Evolutionary conservation across 2,888 invertebrate species (phyloP).

Genomic region (Polylopha cassiicola): DNA sequence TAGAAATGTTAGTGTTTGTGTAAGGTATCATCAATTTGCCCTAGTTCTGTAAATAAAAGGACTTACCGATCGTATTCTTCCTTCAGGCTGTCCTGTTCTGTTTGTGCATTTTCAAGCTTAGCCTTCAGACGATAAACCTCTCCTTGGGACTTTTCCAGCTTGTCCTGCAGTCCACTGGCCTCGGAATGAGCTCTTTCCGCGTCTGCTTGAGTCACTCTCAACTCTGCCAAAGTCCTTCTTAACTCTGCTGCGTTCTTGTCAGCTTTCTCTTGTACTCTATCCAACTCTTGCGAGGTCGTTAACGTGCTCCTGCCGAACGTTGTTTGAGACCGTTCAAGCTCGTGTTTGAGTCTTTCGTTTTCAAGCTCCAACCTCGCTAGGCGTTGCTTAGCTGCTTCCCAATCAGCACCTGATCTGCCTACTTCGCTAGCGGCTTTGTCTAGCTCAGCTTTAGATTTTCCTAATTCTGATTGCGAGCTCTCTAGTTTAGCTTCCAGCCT

Average conservation of each 20-base stretch:
- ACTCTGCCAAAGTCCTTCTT: slow-evolving; percentile 91
- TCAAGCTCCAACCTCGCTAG: slow-evolving; percentile 91
- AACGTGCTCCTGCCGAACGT: slow-evolving; percentile 89
- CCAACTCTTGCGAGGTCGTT: slow-evolving; percentile 89
- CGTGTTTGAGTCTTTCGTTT: slow-evolving; percentile 91
- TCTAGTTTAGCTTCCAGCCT: slow-evolving; percentile 93
- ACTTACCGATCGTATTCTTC: slow-evolving; percentile 90
- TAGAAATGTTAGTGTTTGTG: no score
- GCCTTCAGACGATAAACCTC: slow-evolving; percentile 96
- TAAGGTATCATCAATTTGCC: no score
- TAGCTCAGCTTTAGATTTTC: slow-evolving; percentile 95
- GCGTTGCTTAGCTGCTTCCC: slow-evolving; percentile 90
- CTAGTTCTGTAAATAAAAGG: slow-evolving; percentile 6
- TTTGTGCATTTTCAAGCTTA: slow-evolving; percentile 95
- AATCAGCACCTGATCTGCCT: slow-evolving; percentile 92
- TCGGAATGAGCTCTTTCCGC: slow-evolving; percentile 91
- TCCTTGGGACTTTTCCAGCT: slow-evolving; percentile 95
- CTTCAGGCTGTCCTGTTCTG: slow-evolving; percentile 93
- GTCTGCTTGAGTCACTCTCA: slow-evolving; percentile 94
- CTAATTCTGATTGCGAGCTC: slow-evolving; percentile 94
- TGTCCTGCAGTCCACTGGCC: slow-evolving; percentile 91
- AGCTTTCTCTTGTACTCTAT: slow-evolving; percentile 88
- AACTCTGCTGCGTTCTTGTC: slow-evolving; percentile 91
- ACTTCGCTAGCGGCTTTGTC: slow-evolving; percentile 94
- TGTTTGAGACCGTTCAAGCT: slow-evolving; percentile 89